Evolutionary conservation across 2,888 invertebrate genomes (phyloP), one percentile per base, ranked within the genome.

Genomic region (Dromius quadrimaculatus): DNA sequence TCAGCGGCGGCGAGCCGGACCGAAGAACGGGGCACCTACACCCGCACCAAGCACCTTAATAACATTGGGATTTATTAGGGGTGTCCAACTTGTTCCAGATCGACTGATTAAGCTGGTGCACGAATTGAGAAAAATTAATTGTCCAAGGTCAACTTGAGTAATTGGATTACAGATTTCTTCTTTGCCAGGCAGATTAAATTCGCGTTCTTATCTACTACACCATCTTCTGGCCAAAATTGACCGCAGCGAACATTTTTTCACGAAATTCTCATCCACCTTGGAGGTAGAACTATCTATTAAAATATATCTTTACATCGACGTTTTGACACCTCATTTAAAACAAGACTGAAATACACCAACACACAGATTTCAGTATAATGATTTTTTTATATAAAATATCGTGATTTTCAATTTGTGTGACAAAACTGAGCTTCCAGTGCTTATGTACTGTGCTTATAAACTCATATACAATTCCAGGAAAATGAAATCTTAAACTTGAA

Each of bases 111-210:
- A 54, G 13, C 50, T 28, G 23, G 47, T 23, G 23, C 47, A 23
- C 23, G 22, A 47, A 47, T 23, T 22, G 41, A 41, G 41, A 41
- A 22, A 47, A 47, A 47, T 47, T 47, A 47, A 47, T 47, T 47
- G 47, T 47, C 8, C 47, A 47, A 47, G 47, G 47, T 23, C 13
- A 47, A 47, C 23, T 13, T 47, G 47, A 23, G 47, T 47, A 47
- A 47, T 47, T 47, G 47, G 47, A 47, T 47, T 47, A 47, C n/a
- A 20, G 45, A 45, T 45, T 45, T 45, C 19, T 45, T 45, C 19
- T 45, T n/a, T 45, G 11, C 45, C 17, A 47, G 47, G 5, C 23
- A 47, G 47, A 47, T 47, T 47, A 22, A 47, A 47, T 22, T 22
- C 47, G 47, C 23, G 23, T 19, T 23, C 11, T 47, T 47, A 47